Percentiles rank a stretch among this genome's conserved stretches.
phyloP scores from a whole-genome alignment of 2,797 vertebrate species.

The Takifugu ocellatus region DNA sequence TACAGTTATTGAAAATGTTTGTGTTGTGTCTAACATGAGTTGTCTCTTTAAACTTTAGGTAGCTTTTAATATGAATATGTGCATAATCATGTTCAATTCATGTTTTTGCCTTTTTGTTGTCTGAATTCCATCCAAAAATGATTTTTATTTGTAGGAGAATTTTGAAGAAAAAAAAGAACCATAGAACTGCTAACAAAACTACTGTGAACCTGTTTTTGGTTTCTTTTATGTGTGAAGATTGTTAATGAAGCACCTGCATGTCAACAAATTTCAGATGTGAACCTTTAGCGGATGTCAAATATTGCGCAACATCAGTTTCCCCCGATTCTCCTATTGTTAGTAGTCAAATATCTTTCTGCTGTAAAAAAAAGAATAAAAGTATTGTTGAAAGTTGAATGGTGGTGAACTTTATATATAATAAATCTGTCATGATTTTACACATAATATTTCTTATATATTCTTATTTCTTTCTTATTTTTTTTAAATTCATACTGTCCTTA shows the following conservation, averaged over 20 bases:
- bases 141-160: neutral
- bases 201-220: conserved; percentile 20
- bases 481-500: no score
- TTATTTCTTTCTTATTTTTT: no score
- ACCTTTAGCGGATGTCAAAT: conserved; percentile 5
- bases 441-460: no score
- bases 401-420: no score
- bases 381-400: conserved; percentile 13
- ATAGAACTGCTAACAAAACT: neutral
- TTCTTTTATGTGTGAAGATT: conserved; percentile 39
- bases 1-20: conserved; percentile 15
- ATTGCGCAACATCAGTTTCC: conserved; percentile 16
- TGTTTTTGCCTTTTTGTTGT: conserved; percentile 14
- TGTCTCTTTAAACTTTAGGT: conserved; percentile 9
- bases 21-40: conserved; percentile 10
- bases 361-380: conserved; percentile 48
- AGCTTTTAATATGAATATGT: conserved; percentile 17
- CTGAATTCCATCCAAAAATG: conserved; percentile 10
- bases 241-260: conserved; percentile 10
- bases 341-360: conserved; percentile 43
- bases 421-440: no score
- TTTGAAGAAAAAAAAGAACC: neutral
- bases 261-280: conserved; percentile 47
- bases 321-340: conserved; percentile 28
- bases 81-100: neutral